phyloP scores from a whole-genome alignment of 2,888 invertebrate species.

The Eubasilissa splendida region DNA sequence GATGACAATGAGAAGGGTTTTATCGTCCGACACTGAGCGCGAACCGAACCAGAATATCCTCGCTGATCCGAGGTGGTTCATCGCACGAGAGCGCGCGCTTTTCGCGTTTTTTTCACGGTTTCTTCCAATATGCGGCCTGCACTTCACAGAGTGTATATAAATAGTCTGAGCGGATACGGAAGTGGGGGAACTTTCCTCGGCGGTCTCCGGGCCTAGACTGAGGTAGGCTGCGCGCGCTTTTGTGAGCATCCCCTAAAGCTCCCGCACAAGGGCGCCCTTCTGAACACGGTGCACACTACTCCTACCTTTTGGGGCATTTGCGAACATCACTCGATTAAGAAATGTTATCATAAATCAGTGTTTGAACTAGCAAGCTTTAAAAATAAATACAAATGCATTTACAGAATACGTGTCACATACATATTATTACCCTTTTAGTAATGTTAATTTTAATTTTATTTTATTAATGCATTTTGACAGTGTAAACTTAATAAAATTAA shows the following conservation, averaged over 20 bases:
- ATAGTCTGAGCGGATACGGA: slow-evolving; percentile 40
- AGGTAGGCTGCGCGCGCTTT: slow-evolving; percentile 17
- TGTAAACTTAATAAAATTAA: too few relatives aligned
- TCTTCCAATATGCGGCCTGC: slow-evolving; percentile 29
- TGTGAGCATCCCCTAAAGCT: neutral
- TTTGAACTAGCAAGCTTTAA: too few relatives aligned
- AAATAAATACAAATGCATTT: too few relatives aligned
- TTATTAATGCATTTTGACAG: too few relatives aligned
- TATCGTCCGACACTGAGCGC: slow-evolving; percentile 30
- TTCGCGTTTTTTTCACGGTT: slow-evolving; percentile 3
- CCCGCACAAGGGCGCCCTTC: neutral
- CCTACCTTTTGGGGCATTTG: neutral
- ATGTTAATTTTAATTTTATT: too few relatives aligned
- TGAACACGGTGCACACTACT: neutral
- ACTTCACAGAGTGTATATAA: slow-evolving; percentile 11
- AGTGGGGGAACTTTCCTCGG: slow-evolving; percentile 45
- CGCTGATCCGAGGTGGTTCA: neutral
- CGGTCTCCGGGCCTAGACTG: slow-evolving; percentile 50
- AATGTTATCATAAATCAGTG: too few relatives aligned
- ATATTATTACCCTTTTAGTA: too few relatives aligned
- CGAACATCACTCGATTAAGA: neutral
- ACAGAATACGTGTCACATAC: too few relatives aligned
- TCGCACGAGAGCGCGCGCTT: slow-evolving; percentile 8
- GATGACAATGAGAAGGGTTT: slow-evolving; percentile 37
- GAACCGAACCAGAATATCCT: neutral